Evolutionary conservation across 2,888 invertebrate species (phyloP), one percentile per base, ranked within the genome.

Genomic region (Lasioglossum pauxillum): DNA sequence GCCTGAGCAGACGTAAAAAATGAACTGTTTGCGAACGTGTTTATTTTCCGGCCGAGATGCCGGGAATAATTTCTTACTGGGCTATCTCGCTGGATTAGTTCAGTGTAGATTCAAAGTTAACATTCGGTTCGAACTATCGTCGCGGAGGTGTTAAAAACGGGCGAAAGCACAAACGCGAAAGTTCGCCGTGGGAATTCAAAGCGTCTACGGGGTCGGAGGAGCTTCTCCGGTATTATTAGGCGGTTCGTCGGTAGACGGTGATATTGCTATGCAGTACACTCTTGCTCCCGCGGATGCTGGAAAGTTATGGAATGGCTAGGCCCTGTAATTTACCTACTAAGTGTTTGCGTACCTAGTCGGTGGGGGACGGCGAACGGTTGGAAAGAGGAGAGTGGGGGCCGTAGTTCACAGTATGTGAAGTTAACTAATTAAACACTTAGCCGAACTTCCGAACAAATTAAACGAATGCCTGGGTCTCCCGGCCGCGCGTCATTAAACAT

Each of bases 381-480:
- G 4, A 5, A 27, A 60, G 60, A 14, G 3, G 27, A 27, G 5
- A 27, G 57, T 27, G 14, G n/a, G 35, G 19, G 67, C 5, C 19
- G 67, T 19, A 53, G 67, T 41, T 31, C 81, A 80, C 89, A 90
- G 90, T 90, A 91, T 91, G 91, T 91, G 91, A 93, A 93, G 93
- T 93, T 93, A 93, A 91, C 92, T 93, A 93, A 93, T 94, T 94
- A 93, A 93, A 93, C 92, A 93, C 91, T 93, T 92, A 92, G 91
- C 90, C 88, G 86, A 92, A 93, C 90, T 93, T 93, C 88, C 90
- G 87, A 92, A 92, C 91, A 92, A 93, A 93, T 93, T 93, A 90
- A 93, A 93, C 90, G 91, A 92, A 93, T 93, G 89, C 90, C 89
- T 75, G 85, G 82, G 84, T 78, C 71, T 89, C 53, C 86, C 80